phyloP scores from a whole-genome alignment of 2,888 invertebrate species.

The Cephus runcator region DNA sequence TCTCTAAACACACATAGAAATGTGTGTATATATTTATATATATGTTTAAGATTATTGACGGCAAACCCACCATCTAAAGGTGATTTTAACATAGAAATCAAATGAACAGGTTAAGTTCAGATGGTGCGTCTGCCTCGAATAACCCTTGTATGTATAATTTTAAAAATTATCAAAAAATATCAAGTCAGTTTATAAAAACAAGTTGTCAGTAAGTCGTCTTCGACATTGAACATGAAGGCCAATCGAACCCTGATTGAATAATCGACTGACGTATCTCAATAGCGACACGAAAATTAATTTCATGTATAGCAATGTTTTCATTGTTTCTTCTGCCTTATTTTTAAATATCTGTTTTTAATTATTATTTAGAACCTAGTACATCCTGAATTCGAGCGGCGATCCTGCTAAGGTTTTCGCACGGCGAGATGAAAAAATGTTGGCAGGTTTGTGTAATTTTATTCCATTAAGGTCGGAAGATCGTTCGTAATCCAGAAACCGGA shows the following conservation, averaged over 20 bases:
- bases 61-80: background rate
- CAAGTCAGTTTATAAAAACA: constrained; percentile 8
- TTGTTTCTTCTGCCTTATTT: background rate
- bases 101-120: background rate
- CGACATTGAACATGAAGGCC: background rate
- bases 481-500: background rate
- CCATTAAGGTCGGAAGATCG: background rate
- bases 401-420: background rate
- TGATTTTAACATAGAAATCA: background rate
- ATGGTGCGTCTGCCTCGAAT: background rate
- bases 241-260: background rate
- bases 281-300: background rate
- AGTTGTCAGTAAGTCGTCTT: background rate
- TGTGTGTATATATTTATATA: too few species aligned
- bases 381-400: background rate
- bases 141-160: background rate
- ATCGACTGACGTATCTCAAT: background rate
- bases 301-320: background rate
- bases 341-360: background rate
- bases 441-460: background rate
- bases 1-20: too few species aligned
- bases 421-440: background rate
- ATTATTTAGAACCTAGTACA: background rate
- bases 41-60: too few species aligned
- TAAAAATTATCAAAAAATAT: constrained; percentile 9